phyloP scores from a whole-genome alignment of 2,797 vertebrate genomes.

The Gobionotothen gibberifrons region DNA sequence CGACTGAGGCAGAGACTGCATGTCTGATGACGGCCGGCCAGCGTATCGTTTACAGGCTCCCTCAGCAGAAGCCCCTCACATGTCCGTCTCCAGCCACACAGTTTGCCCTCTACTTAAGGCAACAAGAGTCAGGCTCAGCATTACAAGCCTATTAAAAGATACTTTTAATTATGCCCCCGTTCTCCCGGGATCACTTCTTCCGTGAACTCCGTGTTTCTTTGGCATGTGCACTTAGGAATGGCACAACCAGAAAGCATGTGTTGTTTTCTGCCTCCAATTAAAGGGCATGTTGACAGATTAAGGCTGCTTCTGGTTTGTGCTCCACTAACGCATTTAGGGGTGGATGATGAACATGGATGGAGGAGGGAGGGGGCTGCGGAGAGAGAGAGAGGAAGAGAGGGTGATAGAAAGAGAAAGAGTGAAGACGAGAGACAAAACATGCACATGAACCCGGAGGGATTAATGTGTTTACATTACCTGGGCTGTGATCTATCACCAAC shows the following conservation, averaged over 20 bases:
- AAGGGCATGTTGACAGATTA: conserved; percentile 85
- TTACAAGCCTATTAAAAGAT: conserved; percentile 82
- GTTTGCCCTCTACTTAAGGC: conserved; percentile 82
- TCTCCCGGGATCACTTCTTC: conserved; percentile 76
- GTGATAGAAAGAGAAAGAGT: conserved; percentile 21
- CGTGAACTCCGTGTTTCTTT: conserved; percentile 70
- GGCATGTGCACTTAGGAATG: conserved; percentile 83
- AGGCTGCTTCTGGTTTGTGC: conserved; percentile 82
- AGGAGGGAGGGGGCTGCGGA: neutral
- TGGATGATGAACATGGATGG: conserved; percentile 70
- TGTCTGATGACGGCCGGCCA: conserved; percentile 81
- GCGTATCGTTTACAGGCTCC: conserved; percentile 82
- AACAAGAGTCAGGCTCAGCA: conserved; percentile 80
- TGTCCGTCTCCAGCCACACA: conserved; percentile 80
- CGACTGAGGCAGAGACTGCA: conserved; percentile 79
- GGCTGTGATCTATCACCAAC: conserved; percentile 85
- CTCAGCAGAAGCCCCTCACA: conserved; percentile 73
- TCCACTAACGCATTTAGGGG: conserved; percentile 82
- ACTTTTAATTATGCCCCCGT: conserved; percentile 78
- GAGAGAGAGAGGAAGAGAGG: conserved; percentile 12
- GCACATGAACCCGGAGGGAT: conserved; percentile 79
- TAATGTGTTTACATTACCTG: conserved; percentile 85
- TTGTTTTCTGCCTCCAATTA: conserved; percentile 83
- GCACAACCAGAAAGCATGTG: conserved; percentile 79
- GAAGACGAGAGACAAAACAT: conserved; percentile 63